Evolutionary conservation across 2,113 vertebrate genomes (phyloP).

Genomic region (Hippocampus barbouri): DNA sequence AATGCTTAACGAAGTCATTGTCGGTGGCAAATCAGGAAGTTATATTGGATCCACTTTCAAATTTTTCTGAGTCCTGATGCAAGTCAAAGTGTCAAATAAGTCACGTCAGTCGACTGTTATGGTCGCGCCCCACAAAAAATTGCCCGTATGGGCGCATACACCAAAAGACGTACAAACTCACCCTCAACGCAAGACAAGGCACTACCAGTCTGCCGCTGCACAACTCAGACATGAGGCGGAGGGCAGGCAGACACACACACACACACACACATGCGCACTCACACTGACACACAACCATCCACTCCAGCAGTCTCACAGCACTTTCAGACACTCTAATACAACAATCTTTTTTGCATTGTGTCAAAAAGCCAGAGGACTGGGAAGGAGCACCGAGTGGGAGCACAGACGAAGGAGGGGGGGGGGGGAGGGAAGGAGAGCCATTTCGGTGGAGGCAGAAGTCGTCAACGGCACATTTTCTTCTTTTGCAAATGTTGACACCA

Average conservation of each 20-base stretch:
- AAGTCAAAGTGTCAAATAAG: neutral
- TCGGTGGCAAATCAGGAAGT: neutral
- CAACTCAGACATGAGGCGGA: constrained; percentile 61
- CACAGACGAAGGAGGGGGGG: constrained; percentile 28
- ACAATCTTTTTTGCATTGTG: constrained; percentile 62
- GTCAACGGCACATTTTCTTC: constrained; percentile 16
- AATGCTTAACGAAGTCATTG: neutral
- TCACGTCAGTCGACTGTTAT: constrained; percentile 15
- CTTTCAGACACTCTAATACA: constrained; percentile 51
- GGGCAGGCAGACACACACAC: constrained; percentile 16
- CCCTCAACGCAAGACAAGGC: constrained; percentile 6
- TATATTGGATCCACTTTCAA: neutral
- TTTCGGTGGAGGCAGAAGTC: constrained; percentile 36
- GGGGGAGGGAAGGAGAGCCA: constrained; percentile 8
- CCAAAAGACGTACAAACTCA: constrained; percentile 35
- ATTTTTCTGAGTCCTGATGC: neutral
- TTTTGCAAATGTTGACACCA: constrained; percentile 28
- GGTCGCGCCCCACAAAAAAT: constrained; percentile 68
- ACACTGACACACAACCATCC: constrained; percentile 29
- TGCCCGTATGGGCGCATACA: constrained; percentile 12
- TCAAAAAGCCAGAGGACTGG: constrained; percentile 61
- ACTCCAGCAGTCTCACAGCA: constrained; percentile 49
- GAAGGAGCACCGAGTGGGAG: constrained; percentile 58
- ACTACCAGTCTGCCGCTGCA: constrained; percentile 41
- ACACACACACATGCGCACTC: constrained; percentile 3